A percentile compares a stretch with the other conserved stretches of the same genome.
Evolutionary conservation across 2,113 vertebrate genomes (phyloP).

Genomic region (Andinoacara biseriatus): DNA sequence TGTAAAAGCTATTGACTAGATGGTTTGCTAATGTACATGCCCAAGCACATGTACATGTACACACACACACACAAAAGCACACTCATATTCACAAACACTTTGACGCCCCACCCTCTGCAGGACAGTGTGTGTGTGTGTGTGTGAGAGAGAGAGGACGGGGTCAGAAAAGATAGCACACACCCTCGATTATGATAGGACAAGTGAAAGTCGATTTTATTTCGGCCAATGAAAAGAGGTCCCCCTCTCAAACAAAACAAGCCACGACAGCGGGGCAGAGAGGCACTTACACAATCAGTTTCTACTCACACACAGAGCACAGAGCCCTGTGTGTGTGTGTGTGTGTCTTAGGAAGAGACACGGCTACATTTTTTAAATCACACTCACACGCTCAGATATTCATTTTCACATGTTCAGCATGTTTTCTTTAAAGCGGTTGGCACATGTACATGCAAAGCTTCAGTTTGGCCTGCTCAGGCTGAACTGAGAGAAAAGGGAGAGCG

Average conservation of each 20-base stretch:
- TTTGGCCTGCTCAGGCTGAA: conserved; percentile 74
- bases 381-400: conserved; percentile 42
- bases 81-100: conserved; percentile 19
- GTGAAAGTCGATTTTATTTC: conserved; percentile 62
- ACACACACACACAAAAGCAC: conserved; percentile 12
- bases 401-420: conserved; percentile 59
- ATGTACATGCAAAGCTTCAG: conserved; percentile 93
- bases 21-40: conserved; percentile 71
- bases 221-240: conserved; percentile 44
- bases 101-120: neutral
- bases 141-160: neutral
- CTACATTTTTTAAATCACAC: conserved; percentile 56
- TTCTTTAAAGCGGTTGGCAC: conserved; percentile 84
- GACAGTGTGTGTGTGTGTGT: conserved; percentile 1
- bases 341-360: conserved; percentile 41
- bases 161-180: conserved; percentile 37
- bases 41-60: conserved; percentile 38
- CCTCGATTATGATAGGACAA: conserved; percentile 45
- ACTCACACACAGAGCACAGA: conserved; percentile 49
- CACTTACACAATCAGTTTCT: conserved; percentile 69
- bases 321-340: conserved; percentile 45
- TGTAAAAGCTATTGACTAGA: conserved; percentile 32
- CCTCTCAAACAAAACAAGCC: conserved; percentile 43
- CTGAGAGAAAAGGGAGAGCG: conserved; percentile 15
- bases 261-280: conserved; percentile 64